phyloP scores from a whole-genome alignment of 2,797 vertebrate species.

The Sardinella longiceps region DNA sequence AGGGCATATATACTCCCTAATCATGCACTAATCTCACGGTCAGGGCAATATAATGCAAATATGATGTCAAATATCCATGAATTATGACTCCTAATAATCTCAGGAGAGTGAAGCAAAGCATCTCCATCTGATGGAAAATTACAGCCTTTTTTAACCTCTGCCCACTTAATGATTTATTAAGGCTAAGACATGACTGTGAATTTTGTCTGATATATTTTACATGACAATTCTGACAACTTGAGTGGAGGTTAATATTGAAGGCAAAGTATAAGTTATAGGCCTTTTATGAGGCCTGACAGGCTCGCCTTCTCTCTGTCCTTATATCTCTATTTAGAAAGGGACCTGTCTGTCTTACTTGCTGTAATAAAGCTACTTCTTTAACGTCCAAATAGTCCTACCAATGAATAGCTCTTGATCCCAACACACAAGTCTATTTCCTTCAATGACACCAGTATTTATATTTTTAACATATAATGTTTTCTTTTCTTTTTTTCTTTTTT shows the following conservation, averaged over 20 bases:
- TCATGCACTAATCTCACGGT: not conserved
- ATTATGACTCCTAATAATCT: not conserved
- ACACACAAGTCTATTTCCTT: not conserved
- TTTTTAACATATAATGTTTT: too few species aligned
- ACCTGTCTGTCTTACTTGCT: not conserved
- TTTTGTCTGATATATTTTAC: slow-evolving; percentile 21
- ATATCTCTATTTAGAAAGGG: not conserved
- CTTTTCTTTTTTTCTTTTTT: too few species aligned
- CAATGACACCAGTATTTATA: not conserved
- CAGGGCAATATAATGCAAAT: not conserved
- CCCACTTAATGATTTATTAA: slow-evolving; percentile 19
- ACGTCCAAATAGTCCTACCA: too few species aligned
- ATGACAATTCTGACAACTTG: slow-evolving; percentile 24
- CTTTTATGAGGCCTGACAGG: not conserved
- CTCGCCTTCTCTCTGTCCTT: not conserved
- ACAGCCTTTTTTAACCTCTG: slow-evolving; percentile 3
- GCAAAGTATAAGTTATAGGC: slow-evolving; percentile 7
- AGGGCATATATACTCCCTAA: not conserved
- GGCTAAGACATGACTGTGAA: not conserved
- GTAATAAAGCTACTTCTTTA: not conserved
- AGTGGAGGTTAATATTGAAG: slow-evolving; percentile 10
- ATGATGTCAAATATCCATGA: not conserved
- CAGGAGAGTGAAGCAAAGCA: not conserved
- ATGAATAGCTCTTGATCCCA: not conserved
- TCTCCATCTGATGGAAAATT: slow-evolving; percentile 12